Base-by-base conservation (phyloP, 2,113 vertebrate genomes). In the Scytalopus superciliaris region DNA sequence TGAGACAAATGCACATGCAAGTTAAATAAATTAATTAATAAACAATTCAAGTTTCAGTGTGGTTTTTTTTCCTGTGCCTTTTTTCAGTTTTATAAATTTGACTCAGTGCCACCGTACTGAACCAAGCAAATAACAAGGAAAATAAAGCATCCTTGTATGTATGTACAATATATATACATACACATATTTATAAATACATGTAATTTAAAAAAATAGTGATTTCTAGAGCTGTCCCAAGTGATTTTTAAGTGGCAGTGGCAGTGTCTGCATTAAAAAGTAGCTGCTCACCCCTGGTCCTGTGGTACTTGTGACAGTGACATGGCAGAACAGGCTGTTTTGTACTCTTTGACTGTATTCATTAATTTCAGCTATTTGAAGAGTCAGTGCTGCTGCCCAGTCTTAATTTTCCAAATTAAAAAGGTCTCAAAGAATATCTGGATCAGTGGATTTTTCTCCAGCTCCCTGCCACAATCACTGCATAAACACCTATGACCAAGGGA, bases 1-100 rank as follows among this genome's bases (percentile, higher is more conserved):
- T 95, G 93, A 96, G 91, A 91, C 81, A 97, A 97, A 90, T 97
- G 95, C 97, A 97, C 93, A 95, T 95, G 76, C 96, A 92, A 98
- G 97, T 98, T 97, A 92, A 97, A 96, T 96, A 97, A 97, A 97
- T 86, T 91, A 92, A 95, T 94, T 97, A 94, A 95, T 92, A 95
- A 98, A 98, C 13, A 49, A 93, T 94, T 96, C 55, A 13, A 27
- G 92, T 95, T 94, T 78, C 81, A 66, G 47, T 19, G 56, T 97
- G 93, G 19, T 3, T 78, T 64, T 82, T 66, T 30, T 50, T 1
- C 28, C 39, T 12, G 2, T 55, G 31, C n/a, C 19, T 77, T 25
- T 17, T 33, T 27, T 75, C 37, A 50, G 0, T 84, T 94, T 89
- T 45, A 40, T 24, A 15, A 21, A 17, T 87, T 72, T 44, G 28